These are phyloP conservation scores for Botia almorhae DNA, from an alignment of 2,797 vertebrate genomes.

Conservation along the genomic window DNA sequence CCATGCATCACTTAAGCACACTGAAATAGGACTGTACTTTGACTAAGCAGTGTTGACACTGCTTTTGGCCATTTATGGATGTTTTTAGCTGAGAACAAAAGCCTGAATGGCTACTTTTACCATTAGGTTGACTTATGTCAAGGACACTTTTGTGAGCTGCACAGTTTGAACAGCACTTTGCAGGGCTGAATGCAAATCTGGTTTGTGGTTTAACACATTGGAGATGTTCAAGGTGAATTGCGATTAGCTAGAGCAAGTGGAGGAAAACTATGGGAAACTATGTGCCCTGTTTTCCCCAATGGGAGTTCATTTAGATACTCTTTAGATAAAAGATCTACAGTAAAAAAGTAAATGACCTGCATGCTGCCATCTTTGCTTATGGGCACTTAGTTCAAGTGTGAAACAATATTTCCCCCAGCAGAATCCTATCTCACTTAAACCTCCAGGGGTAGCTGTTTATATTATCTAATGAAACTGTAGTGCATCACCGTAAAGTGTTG, in stretches of 20 bases:
- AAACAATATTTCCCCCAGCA: too few species aligned
- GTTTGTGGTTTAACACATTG: not conserved
- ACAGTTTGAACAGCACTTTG: not conserved
- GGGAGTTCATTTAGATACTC: not conserved
- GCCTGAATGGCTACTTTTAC: constrained; percentile 13
- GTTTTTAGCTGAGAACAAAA: constrained; percentile 3
- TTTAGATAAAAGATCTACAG: too few species aligned
- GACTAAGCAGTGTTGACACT: not conserved
- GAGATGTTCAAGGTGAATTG: not conserved
- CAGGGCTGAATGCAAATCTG: constrained; percentile 1
- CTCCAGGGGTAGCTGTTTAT: too few species aligned
- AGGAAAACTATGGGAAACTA: not conserved
- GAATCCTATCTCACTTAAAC: too few species aligned
- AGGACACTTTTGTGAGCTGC: not conserved
- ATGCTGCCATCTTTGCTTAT: not conserved
- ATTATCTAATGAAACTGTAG: too few species aligned
- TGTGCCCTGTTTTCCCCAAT: not conserved
- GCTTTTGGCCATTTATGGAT: not conserved
- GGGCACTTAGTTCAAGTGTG: too few species aligned
- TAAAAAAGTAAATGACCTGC: not conserved
- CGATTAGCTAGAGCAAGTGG: not conserved
- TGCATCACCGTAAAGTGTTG: too few species aligned
- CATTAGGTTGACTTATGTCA: constrained; percentile 1
- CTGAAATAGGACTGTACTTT: constrained; percentile 10
- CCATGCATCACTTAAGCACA: not conserved